Conservation (phyloP, 2,797 vertebrate genomes). For the Protonibea diacanthus region DNA sequence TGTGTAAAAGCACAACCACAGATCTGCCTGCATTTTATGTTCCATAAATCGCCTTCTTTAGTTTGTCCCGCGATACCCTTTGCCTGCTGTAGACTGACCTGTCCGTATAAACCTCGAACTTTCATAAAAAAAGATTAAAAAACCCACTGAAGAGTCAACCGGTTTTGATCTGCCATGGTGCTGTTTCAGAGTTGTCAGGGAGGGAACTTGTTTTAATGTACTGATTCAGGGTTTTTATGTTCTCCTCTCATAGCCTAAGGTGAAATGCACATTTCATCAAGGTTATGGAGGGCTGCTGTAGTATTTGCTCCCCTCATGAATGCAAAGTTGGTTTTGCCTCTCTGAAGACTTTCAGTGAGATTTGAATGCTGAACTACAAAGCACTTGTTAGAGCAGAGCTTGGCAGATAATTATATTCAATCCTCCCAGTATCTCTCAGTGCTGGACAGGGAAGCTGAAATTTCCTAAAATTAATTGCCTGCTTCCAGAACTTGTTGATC, state of each 20-base stretch:
- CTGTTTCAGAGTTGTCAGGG: slow-evolving; percentile 78
- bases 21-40: slow-evolving; percentile 29
- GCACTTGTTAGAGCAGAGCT: slow-evolving; percentile 77
- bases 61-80: slow-evolving; percentile 36
- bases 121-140: slow-evolving; percentile 25
- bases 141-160: slow-evolving; percentile 53
- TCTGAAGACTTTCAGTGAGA: slow-evolving; percentile 82
- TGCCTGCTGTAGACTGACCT: slow-evolving; percentile 60
- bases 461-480: slow-evolving; percentile 65
- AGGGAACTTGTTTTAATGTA: slow-evolving; percentile 74
- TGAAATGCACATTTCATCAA: slow-evolving; percentile 88
- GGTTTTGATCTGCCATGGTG: slow-evolving; percentile 71
- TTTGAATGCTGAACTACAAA: slow-evolving; percentile 84
- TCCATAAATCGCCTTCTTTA: slow-evolving; percentile 51
- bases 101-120: slow-evolving; percentile 54
- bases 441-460: slow-evolving; percentile 59
- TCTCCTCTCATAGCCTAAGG: slow-evolving; percentile 81
- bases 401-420: slow-evolving; percentile 80
- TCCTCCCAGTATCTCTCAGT: slow-evolving; percentile 52
- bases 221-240: slow-evolving; percentile 75
- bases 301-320: slow-evolving; percentile 80
- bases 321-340: slow-evolving; percentile 80
- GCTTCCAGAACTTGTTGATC: slow-evolving; percentile 59
- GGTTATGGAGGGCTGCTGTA: slow-evolving; percentile 80
- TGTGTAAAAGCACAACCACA: slow-evolving; percentile 66